phyloP scores from a whole-genome alignment of 1,140 invertebrate genomes.

The Lanistes nyassanus region DNA sequence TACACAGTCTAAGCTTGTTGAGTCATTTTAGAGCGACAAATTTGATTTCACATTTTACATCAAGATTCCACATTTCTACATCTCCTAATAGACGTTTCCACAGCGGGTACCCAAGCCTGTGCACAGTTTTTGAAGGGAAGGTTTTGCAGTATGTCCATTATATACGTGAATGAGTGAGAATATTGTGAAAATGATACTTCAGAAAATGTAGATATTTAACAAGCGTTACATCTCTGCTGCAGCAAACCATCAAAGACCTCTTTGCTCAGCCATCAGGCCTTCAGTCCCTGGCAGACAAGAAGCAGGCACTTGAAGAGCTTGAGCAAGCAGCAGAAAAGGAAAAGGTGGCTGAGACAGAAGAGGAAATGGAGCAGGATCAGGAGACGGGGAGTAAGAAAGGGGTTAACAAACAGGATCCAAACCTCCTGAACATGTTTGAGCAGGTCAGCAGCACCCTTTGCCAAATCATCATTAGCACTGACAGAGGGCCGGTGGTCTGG shows the following conservation, averaged over 20 bases:
- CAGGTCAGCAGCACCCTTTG: too few species aligned
- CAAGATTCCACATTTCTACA: too few species aligned
- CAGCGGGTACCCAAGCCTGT: too few species aligned
- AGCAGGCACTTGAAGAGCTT: conserved; percentile 73
- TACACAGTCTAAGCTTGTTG: too few species aligned
- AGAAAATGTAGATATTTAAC: neutral
- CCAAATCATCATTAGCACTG: too few species aligned
- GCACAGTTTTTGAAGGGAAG: too few species aligned
- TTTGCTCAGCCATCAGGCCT: conserved; percentile 77
- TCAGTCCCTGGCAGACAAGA: conserved; percentile 74
- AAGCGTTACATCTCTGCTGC: conserved; percentile 46
- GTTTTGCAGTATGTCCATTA: too few species aligned
- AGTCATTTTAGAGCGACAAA: too few species aligned
- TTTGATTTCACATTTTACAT: too few species aligned
- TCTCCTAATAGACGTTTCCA: too few species aligned
- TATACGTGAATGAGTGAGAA: neutral
- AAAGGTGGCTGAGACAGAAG: conserved; percentile 25
- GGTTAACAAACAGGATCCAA: conserved; percentile 32
- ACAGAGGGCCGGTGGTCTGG: too few species aligned
- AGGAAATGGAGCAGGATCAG: conserved; percentile 31
- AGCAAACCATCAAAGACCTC: conserved; percentile 92
- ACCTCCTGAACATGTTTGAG: conserved; percentile 59
- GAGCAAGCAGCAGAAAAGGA: conserved; percentile 27
- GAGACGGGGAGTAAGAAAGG: conserved; percentile 33
- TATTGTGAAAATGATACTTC: too few species aligned